Evolutionary conservation across 1,140 invertebrate genomes (phyloP).

Genomic region (Akabosia matsudoensis): DNA sequence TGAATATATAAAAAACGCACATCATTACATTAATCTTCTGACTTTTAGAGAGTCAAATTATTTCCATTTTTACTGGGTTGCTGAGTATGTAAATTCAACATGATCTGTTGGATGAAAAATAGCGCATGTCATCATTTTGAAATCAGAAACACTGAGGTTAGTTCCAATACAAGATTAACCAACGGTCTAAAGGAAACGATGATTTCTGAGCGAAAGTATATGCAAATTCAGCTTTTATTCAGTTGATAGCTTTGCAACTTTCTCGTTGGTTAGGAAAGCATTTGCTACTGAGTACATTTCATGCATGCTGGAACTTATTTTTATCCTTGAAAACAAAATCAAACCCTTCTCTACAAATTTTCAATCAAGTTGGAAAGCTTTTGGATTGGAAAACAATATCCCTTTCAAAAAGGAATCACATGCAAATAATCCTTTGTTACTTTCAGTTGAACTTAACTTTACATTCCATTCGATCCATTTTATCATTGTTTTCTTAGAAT

Average conservation of each 20-base stretch:
- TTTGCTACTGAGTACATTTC: too few relatives aligned
- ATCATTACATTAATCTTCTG: background rate
- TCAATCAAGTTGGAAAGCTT: conserved; percentile 8
- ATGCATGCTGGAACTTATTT: too few relatives aligned
- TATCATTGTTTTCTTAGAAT: background rate
- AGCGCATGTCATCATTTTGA: background rate
- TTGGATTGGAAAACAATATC: background rate
- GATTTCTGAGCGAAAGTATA: too few relatives aligned
- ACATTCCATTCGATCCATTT: background rate
- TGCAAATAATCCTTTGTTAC: conserved; percentile 17
- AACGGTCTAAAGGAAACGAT: too few relatives aligned
- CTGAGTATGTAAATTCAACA: background rate
- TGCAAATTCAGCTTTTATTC: too few relatives aligned
- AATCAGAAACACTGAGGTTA: background rate
- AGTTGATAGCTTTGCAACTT: too few relatives aligned
- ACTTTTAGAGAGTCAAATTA: too few relatives aligned
- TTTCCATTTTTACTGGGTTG: background rate
- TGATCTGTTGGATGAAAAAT: background rate
- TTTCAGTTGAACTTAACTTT: background rate
- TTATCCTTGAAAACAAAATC: too few relatives aligned
- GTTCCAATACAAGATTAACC: too few relatives aligned
- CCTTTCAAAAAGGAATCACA: conserved; percentile 6
- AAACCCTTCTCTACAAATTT: background rate
- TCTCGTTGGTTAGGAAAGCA: too few relatives aligned
- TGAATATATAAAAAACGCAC: background rate